Evolutionary conservation across 2,888 invertebrate species (phyloP).

Genomic region (Acanthacorydalis orientalis): DNA sequence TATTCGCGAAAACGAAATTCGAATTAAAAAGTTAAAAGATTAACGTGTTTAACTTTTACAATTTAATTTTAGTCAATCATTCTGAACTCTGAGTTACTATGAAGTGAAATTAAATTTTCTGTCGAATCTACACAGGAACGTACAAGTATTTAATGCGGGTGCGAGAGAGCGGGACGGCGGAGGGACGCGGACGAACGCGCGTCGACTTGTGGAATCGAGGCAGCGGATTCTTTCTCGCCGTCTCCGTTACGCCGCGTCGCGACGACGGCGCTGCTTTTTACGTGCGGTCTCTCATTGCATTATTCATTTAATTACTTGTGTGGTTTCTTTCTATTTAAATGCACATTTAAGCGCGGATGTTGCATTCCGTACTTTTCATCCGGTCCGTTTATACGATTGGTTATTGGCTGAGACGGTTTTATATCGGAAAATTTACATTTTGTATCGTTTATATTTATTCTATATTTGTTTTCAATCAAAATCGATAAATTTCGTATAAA

Average conservation of each 20-base stretch:
- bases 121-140: slow-evolving; percentile 9
- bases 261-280: not conserved
- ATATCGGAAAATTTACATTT: too few relatives aligned
- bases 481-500: too few relatives aligned
- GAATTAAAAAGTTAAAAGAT: slow-evolving; percentile 14
- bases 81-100: slow-evolving; percentile 19
- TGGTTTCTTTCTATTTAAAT: too few relatives aligned
- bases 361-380: slow-evolving; percentile 7
- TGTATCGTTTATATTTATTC: too few relatives aligned
- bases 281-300: slow-evolving; percentile 20
- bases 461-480: too few relatives aligned
- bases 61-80: slow-evolving; percentile 31
- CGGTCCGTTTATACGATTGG: too few relatives aligned
- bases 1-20: too few relatives aligned
- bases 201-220: not conserved
- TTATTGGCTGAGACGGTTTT: too few relatives aligned
- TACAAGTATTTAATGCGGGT: not conserved
- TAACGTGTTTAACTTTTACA: slow-evolving; percentile 28
- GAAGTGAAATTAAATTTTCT: slow-evolving; percentile 27
- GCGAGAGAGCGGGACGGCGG: not conserved
- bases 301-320: slow-evolving; percentile 22
- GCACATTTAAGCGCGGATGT: too few relatives aligned
- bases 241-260: not conserved
- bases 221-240: not conserved
- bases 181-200: not conserved